phyloP scores from a whole-genome alignment of 2,113 vertebrate genomes.

The Panthera leo region DNA sequence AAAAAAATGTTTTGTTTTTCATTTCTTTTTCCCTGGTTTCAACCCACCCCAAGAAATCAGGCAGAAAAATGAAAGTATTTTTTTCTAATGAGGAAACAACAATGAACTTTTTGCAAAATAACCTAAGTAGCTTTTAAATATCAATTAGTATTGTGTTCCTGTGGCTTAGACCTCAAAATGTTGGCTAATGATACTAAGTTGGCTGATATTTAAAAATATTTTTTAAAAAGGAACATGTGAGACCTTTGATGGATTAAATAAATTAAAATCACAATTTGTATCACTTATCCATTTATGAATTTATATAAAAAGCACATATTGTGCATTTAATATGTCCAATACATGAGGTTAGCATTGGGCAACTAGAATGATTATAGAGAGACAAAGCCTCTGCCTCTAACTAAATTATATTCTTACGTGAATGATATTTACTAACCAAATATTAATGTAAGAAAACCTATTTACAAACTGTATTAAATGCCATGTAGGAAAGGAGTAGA shows the following conservation, averaged over 20 bases:
- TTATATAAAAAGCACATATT: neutral
- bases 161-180: neutral
- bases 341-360: neutral
- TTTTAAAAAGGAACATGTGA: neutral
- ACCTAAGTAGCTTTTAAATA: neutral
- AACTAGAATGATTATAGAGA: neutral
- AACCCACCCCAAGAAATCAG: neutral
- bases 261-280: neutral
- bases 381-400: neutral
- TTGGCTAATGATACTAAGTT: neutral
- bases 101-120: neutral
- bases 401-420: neutral
- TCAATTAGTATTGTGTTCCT: neutral
- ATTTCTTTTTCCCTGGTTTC: neutral
- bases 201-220: neutral
- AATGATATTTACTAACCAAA: neutral
- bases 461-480: neutral
- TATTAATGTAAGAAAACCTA: neutral
- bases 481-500: neutral
- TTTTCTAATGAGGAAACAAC: neutral
- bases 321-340: neutral
- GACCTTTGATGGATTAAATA: neutral
- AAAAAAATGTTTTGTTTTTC: neutral
- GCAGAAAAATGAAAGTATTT: neutral
- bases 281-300: neutral